Base-by-base conservation (phyloP, 2,888 invertebrate genomes). In the Brachynemurus nebulosus region DNA sequence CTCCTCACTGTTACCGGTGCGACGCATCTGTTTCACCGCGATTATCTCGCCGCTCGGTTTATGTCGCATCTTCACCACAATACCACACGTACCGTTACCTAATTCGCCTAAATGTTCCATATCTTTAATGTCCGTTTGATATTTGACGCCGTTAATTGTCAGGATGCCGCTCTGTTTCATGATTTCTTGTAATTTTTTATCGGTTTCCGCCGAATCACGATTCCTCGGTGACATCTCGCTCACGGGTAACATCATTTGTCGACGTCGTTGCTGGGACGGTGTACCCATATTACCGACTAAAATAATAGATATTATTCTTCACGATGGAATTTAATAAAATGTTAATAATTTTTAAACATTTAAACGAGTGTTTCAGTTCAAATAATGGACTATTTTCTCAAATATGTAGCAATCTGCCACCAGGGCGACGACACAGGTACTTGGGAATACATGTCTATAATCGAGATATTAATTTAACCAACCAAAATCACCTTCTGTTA, bases 11-110 rank as follows among this genome's bases (percentile, higher is more conserved):
- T 96, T 96, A 14, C 95, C 92, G 1, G 96, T 95, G 38, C 96
- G 78, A 49, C 96, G 76, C 97, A 98, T 97, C 81, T 92, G 91
- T 72, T 96, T 96, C 3, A 96, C 96, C 52, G 96, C 96, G 57
- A 96, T 90, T 45, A 90, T 76, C 55, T 81, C 79, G 30, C 75
- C 75, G 48, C 91, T 91, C 1, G 84, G 81, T 61, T 75, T 80
- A 63, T 96, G 96, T 53, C 78, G 68, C 95, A 96, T 96, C 68
- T 93, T 93, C 25, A 93, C 88, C 7, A 98, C 97, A 64, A 95
- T 93, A 7, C 97, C 97, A 62, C 96, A 97, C 11, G 96, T 96
- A 11, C 96, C 96, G 60, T 86, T 88, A 44, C 92, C 92, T 45
- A 92, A 70, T 64, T 91, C 91, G 2, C 89, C 89, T 45, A 90